Conservation (phyloP, 2,113 vertebrate species). For the Strigops habroptila region DNA sequence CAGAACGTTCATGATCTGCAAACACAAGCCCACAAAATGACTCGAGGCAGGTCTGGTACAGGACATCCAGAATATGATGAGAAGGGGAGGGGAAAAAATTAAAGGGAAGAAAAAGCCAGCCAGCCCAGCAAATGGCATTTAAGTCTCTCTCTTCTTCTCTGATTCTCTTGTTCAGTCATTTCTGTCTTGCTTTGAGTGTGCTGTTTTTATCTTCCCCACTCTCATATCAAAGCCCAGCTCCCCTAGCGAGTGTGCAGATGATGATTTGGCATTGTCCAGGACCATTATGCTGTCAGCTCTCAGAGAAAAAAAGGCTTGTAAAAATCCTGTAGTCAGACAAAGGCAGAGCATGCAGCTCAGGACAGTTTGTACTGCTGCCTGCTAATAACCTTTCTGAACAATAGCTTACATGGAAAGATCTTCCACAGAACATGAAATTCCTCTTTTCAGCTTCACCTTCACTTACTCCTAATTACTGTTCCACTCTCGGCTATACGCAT, state of each 20-base stretch:
- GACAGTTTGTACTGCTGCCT: constrained; percentile 51
- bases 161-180: constrained; percentile 55
- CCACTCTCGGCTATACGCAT: background rate
- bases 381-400: constrained; percentile 61
- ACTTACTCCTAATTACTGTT: constrained; percentile 54
- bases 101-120: background rate
- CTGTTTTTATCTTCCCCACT: constrained; percentile 59
- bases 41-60: background rate
- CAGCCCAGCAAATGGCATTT: constrained; percentile 50
- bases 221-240: constrained; percentile 52
- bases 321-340: constrained; percentile 68
- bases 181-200: constrained; percentile 36
- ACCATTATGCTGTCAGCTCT: constrained; percentile 63
- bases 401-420: constrained; percentile 56
- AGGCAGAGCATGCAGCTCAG: constrained; percentile 34
- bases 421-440: constrained; percentile 56
- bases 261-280: constrained; percentile 63
- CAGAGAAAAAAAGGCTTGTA: constrained; percentile 61
- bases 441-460: constrained; percentile 54
- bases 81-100: background rate
- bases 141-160: constrained; percentile 28
- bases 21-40: background rate
- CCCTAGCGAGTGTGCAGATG: constrained; percentile 60
- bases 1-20: background rate
- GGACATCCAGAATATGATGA: background rate